phyloP scores from a whole-genome alignment of 2,113 vertebrate species.

The Muscicapa adusta region DNA sequence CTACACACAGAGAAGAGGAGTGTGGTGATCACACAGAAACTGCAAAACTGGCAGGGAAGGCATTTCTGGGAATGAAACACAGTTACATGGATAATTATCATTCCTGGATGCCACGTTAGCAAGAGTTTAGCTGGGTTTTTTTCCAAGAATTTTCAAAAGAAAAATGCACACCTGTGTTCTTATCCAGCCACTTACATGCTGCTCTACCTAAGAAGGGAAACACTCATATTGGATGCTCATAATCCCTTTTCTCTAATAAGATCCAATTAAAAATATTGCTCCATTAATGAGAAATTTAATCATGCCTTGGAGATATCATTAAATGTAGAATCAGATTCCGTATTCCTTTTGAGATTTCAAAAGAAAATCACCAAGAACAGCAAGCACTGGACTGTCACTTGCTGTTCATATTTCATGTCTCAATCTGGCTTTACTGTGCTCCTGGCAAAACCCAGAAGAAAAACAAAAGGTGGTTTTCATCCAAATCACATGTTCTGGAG shows the following conservation, averaged over 20 bases:
- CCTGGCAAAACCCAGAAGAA: not conserved
- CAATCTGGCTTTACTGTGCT: not conserved
- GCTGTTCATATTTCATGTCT: not conserved
- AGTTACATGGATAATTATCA: not conserved
- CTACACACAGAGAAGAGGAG: not conserved
- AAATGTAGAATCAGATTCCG: not conserved
- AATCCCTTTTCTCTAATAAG: not conserved
- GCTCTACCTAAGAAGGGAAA: not conserved
- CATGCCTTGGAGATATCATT: slow-evolving; percentile 3
- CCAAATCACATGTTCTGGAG: not conserved
- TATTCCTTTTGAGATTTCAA: not conserved
- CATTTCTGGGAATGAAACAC: not conserved
- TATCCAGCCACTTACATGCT: not conserved
- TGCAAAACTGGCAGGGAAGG: not conserved
- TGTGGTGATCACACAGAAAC: not conserved
- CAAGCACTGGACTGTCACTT: not conserved
- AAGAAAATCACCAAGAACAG: not conserved
- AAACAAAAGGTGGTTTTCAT: not conserved
- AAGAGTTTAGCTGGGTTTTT: rapidly evolving
- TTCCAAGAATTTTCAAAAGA: not conserved
- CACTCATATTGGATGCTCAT: not conserved
- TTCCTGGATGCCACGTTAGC: not conserved
- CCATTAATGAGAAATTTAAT: not conserved
- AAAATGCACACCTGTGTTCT: not conserved
- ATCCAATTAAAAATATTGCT: not conserved